Conservation (phyloP, 2,888 invertebrate genomes). For the Ennomos fuscantarius region DNA sequence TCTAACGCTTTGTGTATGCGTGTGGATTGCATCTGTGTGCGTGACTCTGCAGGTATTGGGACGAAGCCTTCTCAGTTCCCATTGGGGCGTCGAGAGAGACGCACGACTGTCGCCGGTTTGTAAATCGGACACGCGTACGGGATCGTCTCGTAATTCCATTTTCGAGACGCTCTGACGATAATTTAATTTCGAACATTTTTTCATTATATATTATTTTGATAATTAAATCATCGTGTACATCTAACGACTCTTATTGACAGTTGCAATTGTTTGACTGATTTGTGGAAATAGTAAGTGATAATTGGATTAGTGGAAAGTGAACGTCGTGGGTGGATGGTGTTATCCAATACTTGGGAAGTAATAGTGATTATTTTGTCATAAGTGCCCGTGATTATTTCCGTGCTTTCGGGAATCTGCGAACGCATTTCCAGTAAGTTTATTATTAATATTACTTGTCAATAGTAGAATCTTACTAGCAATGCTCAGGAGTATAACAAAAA, state of each 20-base stretch:
- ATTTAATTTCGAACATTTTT: constrained; percentile 16
- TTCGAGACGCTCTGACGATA: constrained; percentile 8
- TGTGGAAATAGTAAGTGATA: constrained; percentile 23
- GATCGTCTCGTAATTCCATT: constrained; percentile 26
- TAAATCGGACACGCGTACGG: constrained; percentile 26
- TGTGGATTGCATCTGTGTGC: constrained; percentile 69
- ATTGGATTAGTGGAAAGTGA: constrained; percentile 36
- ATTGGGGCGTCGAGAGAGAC: constrained; percentile 60
- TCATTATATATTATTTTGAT: constrained; percentile 1
- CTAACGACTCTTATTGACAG: constrained; percentile 7
- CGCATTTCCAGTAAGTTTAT: constrained; percentile 3
- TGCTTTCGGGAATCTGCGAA: constrained; percentile 11
- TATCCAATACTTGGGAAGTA: constrained; percentile 27
- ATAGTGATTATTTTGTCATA: constrained; percentile 8
- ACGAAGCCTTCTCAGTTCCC: constrained; percentile 70
- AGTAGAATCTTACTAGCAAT: too few relatives aligned
- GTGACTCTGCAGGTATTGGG: constrained; percentile 79
- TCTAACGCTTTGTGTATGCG: constrained; percentile 62
- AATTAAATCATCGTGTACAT: not conserved
- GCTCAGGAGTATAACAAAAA: too few relatives aligned
- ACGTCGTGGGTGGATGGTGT: constrained; percentile 36
- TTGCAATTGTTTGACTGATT: constrained; percentile 4
- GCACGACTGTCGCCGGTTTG: constrained; percentile 40
- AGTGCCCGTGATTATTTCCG: constrained; percentile 9
- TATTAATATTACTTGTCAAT: not conserved